Percentiles rank a stretch among this genome's conserved stretches.
phyloP scores from a whole-genome alignment of 1,140 invertebrate species.

The Drosophila subpulchrella region DNA sequence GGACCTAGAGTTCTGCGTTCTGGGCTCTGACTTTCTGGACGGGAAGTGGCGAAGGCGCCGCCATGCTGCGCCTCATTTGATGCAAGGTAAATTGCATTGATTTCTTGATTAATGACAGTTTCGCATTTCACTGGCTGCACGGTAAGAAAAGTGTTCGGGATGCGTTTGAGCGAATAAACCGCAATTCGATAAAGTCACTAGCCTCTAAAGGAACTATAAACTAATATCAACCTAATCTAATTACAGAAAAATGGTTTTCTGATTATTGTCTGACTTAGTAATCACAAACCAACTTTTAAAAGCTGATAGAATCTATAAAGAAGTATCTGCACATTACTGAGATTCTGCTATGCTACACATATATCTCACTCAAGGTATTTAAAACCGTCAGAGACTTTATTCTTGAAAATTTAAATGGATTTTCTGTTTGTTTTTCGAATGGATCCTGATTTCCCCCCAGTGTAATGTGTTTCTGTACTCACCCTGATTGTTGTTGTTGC shows the following conservation, averaged over 20 bases:
- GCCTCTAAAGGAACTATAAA: background rate
- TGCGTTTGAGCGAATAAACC: background rate
- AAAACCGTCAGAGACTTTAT: too few relatives aligned
- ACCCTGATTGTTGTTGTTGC: slow-evolving; percentile 92
- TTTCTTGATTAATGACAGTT: slow-evolving; percentile 81
- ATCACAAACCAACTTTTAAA: too few relatives aligned
- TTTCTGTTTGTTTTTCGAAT: too few relatives aligned
- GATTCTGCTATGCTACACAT: too few relatives aligned
- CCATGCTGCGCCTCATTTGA: slow-evolving; percentile 55
- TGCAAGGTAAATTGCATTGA: slow-evolving; percentile 73
- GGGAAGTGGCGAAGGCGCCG: slow-evolving; percentile 62
- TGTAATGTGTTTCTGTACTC: slow-evolving; percentile 78
- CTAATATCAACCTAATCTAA: too few relatives aligned
- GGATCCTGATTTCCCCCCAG: background rate
- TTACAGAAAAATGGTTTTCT: too few relatives aligned
- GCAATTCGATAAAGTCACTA: background rate
- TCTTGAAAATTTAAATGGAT: too few relatives aligned
- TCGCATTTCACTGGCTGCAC: slow-evolving; percentile 57
- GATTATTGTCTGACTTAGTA: too few relatives aligned
- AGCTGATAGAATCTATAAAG: too few relatives aligned
- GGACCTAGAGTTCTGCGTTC: slow-evolving; percentile 15
- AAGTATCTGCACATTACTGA: too few relatives aligned
- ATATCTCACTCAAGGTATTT: too few relatives aligned
- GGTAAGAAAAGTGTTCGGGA: background rate
- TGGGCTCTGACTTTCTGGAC: slow-evolving; percentile 26